These are phyloP conservation scores for Callipepla californica DNA, from an alignment of 2,113 vertebrate species.

Conservation along the genomic window DNA sequence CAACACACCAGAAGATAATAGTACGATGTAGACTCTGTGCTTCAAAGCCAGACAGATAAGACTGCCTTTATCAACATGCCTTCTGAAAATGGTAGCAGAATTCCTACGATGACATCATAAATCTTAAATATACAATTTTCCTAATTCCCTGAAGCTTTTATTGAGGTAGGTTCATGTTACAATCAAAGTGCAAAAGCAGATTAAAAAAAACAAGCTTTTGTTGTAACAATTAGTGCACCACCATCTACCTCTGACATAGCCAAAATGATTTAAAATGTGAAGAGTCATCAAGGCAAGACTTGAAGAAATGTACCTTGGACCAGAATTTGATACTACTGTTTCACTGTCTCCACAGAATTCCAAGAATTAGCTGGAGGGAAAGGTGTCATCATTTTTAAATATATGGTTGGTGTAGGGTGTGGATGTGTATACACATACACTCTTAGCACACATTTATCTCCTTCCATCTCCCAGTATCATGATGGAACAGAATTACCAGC, in stretches of 20 bases:
- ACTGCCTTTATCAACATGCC: constrained; percentile 46
- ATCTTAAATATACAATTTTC: constrained; percentile 31
- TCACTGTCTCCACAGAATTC: not conserved
- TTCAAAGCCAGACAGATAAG: constrained; percentile 30
- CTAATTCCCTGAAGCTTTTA: not conserved
- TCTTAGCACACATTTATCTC: not conserved
- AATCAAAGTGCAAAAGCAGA: not conserved
- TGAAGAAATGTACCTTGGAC: not conserved
- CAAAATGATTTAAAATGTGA: not conserved
- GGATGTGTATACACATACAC: not conserved
- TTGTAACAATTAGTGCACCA: not conserved
- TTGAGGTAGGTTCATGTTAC: constrained; percentile 7
- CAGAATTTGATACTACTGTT: not conserved
- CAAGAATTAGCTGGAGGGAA: not conserved
- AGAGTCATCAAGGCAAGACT: not conserved
- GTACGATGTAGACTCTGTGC: not conserved
- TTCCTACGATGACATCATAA: constrained; percentile 21
- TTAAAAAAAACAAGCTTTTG: not conserved
- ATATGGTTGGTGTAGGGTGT: not conserved
- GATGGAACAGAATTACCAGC: not conserved
- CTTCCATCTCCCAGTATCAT: not conserved
- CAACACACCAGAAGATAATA: constrained; percentile 15
- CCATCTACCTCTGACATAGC: not conserved
- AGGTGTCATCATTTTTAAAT: not conserved
- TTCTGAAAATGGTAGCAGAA: not conserved